Base-by-base conservation (phyloP, 2,888 invertebrate species). In the Chloroclysta siterata region DNA sequence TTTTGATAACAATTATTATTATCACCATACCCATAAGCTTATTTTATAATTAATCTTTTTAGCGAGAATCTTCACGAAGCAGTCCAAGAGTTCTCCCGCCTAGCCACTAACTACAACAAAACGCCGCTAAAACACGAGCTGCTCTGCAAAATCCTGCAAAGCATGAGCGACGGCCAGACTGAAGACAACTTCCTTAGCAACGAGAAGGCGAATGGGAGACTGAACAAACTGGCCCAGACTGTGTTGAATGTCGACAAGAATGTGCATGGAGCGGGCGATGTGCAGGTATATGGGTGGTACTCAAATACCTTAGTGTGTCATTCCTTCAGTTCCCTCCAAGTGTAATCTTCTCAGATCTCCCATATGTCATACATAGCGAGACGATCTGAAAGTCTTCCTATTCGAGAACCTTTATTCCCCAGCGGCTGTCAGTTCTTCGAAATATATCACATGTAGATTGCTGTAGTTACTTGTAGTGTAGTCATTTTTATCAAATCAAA, bases 71-170 rank as follows among this genome's bases (percentile, higher is more conserved):
- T 94, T 22, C 77, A 84, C 65, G 86, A 84, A 28, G 95, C 95
- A 0, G 93, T 95, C 0, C 77, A 89, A n/a, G 94, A 94, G 63
- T 96, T 94, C 73, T 78, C 82, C 15, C 76, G 85, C 0, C 79
- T 94, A 56, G 90, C 94, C 0, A 77, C 85, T 0, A 88, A 90
- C 48, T 94, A 95, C 76, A 93, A 90, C 56, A 94, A 94, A 70
- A 95, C 95, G 0, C 96, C 96, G 0, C 78, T 95, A 10, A 95
- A 95, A 74, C 94, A 95, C 69, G 95, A 95, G 81, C 68, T 96
- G 0, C 75, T 95, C 4, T 87, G 87, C 61, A 82, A 78, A 50
- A 82, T 93, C 57, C 66, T 92, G 11, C 66, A 56, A 7, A 57
- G 75, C 5, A 84, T 87, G 84, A 82, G 82, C 63, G 90, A 90